Evolutionary conservation across 53 echinoderm and acorn worm genomes (phyloP).

Genomic region (Temnopleurus reevesii): DNA sequence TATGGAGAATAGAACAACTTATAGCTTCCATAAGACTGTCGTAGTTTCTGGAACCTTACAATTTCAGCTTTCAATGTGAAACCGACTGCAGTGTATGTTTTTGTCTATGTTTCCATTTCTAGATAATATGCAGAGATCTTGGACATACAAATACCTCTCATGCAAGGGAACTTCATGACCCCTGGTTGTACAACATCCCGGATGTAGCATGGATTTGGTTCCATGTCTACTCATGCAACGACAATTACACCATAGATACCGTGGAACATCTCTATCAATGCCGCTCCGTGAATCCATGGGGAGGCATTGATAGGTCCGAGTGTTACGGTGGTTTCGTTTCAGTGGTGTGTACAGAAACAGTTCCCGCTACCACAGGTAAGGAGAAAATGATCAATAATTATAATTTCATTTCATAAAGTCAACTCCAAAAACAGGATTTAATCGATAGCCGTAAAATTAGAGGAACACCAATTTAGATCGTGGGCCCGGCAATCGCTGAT

Average conservation of each 20-base stretch:
- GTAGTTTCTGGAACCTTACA: not conserved
- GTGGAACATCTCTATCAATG: not conserved
- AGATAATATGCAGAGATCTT: conserved; percentile 19
- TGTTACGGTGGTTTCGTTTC: not conserved
- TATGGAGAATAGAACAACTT: not conserved
- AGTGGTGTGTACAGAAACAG: too few relatives aligned
- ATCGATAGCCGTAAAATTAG: too few relatives aligned
- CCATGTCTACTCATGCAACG: not conserved
- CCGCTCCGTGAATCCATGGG: not conserved
- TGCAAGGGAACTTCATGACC: not conserved
- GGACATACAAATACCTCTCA: not conserved
- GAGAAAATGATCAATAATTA: too few relatives aligned
- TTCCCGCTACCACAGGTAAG: too few relatives aligned
- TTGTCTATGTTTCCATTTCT: not conserved
- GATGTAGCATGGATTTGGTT: not conserved
- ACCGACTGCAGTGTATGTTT: not conserved
- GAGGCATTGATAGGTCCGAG: not conserved
- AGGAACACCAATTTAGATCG: too few relatives aligned
- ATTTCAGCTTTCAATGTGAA: not conserved
- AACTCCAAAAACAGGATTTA: too few relatives aligned
- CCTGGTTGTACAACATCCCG: not conserved
- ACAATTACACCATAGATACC: not conserved
- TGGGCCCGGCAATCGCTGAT: too few relatives aligned
- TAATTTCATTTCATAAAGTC: too few relatives aligned
- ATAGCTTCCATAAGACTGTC: not conserved